Percentiles rank a stretch among this genome's conserved stretches.
phyloP scores from a whole-genome alignment of 2,888 invertebrate species.

The Diogma glabrata region DNA sequence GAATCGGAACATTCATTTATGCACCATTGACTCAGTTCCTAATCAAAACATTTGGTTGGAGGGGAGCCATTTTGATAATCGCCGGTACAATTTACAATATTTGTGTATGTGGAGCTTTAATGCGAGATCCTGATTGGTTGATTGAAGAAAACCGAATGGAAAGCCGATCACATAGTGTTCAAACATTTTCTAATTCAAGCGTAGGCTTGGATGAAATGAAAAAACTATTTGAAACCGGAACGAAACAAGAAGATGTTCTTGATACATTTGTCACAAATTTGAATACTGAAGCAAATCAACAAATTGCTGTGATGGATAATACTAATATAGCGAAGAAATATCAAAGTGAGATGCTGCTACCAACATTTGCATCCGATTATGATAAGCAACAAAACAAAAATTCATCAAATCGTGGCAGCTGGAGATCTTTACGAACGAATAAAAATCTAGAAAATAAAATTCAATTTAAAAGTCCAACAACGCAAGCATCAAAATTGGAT shows the following conservation, averaged over 20 bases:
- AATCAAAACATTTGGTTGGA: constrained; percentile 71
- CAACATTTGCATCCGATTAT: constrained; percentile 24
- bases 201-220: constrained; percentile 42
- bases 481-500: constrained; percentile 27
- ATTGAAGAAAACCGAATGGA: constrained; percentile 35
- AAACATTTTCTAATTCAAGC: constrained; percentile 36
- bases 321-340: constrained; percentile 28
- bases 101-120: constrained; percentile 74
- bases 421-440: constrained; percentile 33
- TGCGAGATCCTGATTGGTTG: constrained; percentile 79
- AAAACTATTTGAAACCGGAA: constrained; percentile 56
- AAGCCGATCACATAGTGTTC: constrained; percentile 36
- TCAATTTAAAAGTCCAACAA: too few relatives aligned
- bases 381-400: neutral
- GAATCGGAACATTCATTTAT: constrained; percentile 79
- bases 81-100: constrained; percentile 75
- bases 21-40: constrained; percentile 75
- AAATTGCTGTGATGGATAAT: constrained; percentile 30
- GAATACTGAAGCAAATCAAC: constrained; percentile 37
- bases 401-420: constrained; percentile 26
- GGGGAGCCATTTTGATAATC: constrained; percentile 67
- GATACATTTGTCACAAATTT: constrained; percentile 35
- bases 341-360: constrained; percentile 33
- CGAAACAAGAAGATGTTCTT: constrained; percentile 33
- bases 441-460: too few relatives aligned